Evolutionary conservation across 2,797 vertebrate genomes (phyloP).

Genomic region (Remorina albescens): DNA sequence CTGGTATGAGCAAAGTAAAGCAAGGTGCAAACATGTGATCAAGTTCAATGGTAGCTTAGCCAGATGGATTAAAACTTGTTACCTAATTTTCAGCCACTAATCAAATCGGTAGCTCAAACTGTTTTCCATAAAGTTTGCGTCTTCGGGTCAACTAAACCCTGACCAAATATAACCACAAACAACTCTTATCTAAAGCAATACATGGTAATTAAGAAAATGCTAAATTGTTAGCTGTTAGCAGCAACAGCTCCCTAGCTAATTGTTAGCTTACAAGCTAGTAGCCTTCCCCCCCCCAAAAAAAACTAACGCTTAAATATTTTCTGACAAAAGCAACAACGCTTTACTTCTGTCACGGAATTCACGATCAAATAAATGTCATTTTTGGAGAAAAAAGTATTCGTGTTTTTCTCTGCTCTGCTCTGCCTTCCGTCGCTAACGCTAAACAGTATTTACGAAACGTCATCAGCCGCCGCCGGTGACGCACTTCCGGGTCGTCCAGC

Average conservation of each 20-base stretch:
- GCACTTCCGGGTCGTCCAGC: slow-evolving; percentile 62
- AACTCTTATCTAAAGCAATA: neutral
- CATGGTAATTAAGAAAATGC: neutral
- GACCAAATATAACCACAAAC: neutral
- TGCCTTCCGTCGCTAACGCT: fast-evolving
- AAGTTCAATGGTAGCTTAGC: too few species aligned
- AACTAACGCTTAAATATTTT: neutral
- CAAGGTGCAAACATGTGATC: neutral
- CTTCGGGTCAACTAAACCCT: neutral
- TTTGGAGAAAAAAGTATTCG: neutral
- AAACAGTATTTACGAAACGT: slow-evolving; percentile 14
- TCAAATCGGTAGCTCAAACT: neutral
- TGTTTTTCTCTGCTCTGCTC: neutral
- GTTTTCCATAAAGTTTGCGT: neutral
- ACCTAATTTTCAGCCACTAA: neutral
- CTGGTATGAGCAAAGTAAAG: neutral
- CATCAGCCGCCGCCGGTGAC: neutral
- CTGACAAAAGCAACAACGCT: neutral
- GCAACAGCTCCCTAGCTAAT: neutral
- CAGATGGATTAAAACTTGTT: neutral
- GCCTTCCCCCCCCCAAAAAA: neutral
- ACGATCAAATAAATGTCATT: fast-evolving
- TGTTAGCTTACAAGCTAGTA: slow-evolving; percentile 1
- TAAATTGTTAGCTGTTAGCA: neutral
- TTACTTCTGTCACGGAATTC: neutral